Evolutionary conservation across 2,113 vertebrate genomes (phyloP).

Genomic region (Condylura cristata): DNA sequence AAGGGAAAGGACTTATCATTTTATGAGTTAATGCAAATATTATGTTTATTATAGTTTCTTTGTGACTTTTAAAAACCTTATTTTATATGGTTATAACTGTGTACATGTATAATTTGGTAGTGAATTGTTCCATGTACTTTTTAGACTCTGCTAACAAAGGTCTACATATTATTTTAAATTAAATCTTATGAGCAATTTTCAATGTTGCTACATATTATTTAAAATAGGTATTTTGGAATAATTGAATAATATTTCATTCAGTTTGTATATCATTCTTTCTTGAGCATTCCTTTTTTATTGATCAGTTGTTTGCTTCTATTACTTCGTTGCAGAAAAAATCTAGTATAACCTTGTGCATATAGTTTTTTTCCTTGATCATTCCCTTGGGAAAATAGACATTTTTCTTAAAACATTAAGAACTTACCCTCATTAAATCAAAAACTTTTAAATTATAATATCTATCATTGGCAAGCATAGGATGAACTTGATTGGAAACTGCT

Average conservation of each 20-base stretch:
- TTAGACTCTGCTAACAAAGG: neutral
- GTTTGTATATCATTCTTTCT: neutral
- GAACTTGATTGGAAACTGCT: neutral
- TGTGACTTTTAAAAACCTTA: constrained; percentile 29
- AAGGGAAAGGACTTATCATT: neutral
- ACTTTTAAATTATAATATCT: neutral
- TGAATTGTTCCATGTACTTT: neutral
- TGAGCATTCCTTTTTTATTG: neutral
- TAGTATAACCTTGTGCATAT: neutral
- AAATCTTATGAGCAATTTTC: neutral
- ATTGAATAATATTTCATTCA: neutral
- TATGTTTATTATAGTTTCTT: constrained; percentile 18
- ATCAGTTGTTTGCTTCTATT: constrained; percentile 32
- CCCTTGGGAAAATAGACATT: neutral
- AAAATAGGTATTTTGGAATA: constrained; percentile 36
- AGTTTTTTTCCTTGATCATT: constrained; percentile 31
- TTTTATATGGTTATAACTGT: neutral
- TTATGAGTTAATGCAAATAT: neutral
- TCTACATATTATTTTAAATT: constrained; percentile 26
- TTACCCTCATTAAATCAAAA: neutral
- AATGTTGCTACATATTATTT: neutral
- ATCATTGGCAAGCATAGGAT: neutral
- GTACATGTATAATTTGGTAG: neutral
- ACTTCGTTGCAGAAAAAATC: constrained; percentile 12
- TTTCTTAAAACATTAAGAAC: neutral